Percentiles rank a stretch among this genome's conserved stretches.
phyloP scores from a whole-genome alignment of 2,113 vertebrate species.

The Pachypanchax playfairii region DNA sequence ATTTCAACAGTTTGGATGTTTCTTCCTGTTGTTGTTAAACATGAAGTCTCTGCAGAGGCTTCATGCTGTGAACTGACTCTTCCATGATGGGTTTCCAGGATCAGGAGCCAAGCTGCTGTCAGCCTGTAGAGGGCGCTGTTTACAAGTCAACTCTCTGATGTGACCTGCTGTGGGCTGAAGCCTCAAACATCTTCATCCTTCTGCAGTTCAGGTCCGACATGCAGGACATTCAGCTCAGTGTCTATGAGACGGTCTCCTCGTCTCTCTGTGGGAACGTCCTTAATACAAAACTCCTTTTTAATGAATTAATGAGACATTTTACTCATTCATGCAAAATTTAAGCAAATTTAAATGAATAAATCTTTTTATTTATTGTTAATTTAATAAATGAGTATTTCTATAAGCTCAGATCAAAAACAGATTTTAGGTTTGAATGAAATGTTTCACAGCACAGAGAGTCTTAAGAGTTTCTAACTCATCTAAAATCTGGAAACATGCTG shows the following conservation, averaged over 20 bases:
- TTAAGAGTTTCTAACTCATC: not conserved
- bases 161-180: not conserved
- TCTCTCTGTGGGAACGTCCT: no score
- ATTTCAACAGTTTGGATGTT: no score
- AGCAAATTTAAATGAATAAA: no score
- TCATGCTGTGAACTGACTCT: no score
- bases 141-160: conserved; percentile 10
- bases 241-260: no score
- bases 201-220: no score
- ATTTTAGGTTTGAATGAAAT: not conserved
- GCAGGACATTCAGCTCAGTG: no score
- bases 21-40: no score
- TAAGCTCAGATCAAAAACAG: no score
- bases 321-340: not conserved
- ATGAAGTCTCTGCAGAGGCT: conserved; percentile 33
- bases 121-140: conserved; percentile 53
- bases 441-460: not conserved
- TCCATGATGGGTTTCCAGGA: not conserved
- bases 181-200: not conserved
- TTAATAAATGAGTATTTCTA: no score
- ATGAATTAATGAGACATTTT: not conserved
- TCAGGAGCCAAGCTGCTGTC: not conserved
- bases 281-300: no score
- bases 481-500: not conserved
- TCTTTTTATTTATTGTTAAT: no score